Evolutionary conservation across 2,888 invertebrate species (phyloP), one percentile per base, ranked within the genome.

Genomic region (Azorinus chamasolen): DNA sequence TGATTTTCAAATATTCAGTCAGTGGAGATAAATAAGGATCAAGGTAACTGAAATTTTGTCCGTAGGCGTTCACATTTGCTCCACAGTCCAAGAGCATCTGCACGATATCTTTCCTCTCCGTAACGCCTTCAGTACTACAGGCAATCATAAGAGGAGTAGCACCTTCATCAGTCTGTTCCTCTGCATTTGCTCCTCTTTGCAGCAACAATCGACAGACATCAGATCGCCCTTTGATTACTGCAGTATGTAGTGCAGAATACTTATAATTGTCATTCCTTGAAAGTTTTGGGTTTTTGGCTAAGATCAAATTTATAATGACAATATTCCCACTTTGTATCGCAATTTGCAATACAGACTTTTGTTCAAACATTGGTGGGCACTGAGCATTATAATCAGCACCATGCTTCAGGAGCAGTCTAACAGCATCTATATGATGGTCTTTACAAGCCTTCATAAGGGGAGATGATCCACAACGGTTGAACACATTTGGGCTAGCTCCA

Each of bases 401-500:
- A 90, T 96, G 95, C 85, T 95, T 96, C 83, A 97, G 93, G 41
- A 98, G 94, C 14, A 97, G 55, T 45, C 87, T 69, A 0, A 86
- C 89, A 14, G 90, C 89, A 2, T 86, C 84, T 25, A 88, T 73
- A 48, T 89, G 84, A 54, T 89, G 84, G 48, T 83, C 93, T 89
- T 92, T 96, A 18, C 97, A 96, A 8, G 97, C 97, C 92, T 97
- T 97, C 98, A 98, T 98, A 24, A 98, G 94, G 0, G 97, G 97
- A 0, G 97, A 97, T 18, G 98, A 94, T 0, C 98, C 98, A 72
- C 97, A 96, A 41, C 98, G 94, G 90, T 97, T 97, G 64, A 96
- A 94, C 25, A 96, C 96, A 93, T 98, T 97, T 48, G 98, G 96
- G 91, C 97, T 95, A 1, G 98, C 98, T 1, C 97, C 98, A 90